A percentile compares a stretch with the other conserved stretches of the same genome.
phyloP scores from a whole-genome alignment of 2,113 vertebrate species.

The Centropus bengalensis region DNA sequence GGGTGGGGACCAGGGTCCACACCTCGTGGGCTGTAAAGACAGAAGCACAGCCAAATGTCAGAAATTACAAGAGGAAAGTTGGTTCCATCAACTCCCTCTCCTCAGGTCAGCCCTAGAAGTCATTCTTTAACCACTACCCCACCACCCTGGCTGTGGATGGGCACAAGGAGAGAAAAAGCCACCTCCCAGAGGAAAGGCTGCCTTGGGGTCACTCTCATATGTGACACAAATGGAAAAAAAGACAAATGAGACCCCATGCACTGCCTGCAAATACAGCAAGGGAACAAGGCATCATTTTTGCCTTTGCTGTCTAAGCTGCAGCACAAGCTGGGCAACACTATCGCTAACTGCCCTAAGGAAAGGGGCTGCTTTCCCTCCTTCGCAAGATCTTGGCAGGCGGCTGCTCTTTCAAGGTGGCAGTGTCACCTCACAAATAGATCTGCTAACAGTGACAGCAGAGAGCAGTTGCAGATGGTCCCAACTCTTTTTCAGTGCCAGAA shows the following conservation, averaged over 20 bases:
- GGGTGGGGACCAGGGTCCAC: neutral
- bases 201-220: neutral
- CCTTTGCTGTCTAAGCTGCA: neutral
- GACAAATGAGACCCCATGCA: neutral
- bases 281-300: neutral
- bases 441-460: neutral
- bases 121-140: neutral
- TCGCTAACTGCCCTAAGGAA: neutral
- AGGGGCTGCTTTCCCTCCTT: neutral
- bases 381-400: neutral
- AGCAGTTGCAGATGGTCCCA: slow-evolving; percentile 39
- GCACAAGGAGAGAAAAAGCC: neutral
- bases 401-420: neutral
- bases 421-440: neutral
- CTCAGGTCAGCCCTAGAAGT: neutral
- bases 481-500: slow-evolving; percentile 13
- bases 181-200: neutral
- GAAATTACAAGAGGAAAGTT: neutral
- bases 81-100: neutral
- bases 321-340: neutral
- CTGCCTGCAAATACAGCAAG: neutral
- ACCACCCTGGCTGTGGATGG: neutral
- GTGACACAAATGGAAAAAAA: neutral
- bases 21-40: neutral
- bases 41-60: neutral